These are phyloP conservation scores for Bursaphelenchus okinawaensis DNA, from an alignment of 2,888 invertebrate species.

Conservation along the genomic window DNA sequence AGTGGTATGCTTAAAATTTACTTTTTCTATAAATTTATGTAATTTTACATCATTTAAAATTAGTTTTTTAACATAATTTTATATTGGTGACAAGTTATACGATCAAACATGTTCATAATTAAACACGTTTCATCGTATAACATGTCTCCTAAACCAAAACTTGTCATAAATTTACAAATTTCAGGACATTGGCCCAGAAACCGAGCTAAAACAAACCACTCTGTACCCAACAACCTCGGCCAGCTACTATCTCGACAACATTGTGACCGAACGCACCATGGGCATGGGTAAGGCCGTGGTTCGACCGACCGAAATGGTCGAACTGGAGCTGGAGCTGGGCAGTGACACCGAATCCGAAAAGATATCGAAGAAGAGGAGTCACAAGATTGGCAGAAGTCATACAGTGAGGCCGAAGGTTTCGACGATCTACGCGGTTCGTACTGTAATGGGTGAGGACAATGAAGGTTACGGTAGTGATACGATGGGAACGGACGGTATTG, in stretches of 20 bases:
- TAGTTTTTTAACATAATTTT: too few species aligned
- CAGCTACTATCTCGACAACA: background rate
- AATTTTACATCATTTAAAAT: too few species aligned
- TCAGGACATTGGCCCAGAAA: background rate
- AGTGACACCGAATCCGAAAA: background rate
- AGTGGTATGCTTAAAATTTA: too few species aligned
- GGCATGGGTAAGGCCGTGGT: background rate
- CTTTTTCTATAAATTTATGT: too few species aligned
- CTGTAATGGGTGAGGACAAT: background rate
- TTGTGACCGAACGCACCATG: background rate
- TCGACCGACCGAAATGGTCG: background rate
- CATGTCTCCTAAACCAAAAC: too few species aligned
- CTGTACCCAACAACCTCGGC: background rate
- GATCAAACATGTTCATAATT: too few species aligned
- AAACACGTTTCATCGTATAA: too few species aligned
- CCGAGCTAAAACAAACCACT: background rate
- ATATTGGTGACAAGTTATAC: too few species aligned
- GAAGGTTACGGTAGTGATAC: background rate
- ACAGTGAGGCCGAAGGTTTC: background rate
- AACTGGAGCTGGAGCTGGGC: background rate
- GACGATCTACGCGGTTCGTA: background rate
- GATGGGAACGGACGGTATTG: background rate
- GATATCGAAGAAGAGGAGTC: background rate
- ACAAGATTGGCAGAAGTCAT: background rate
- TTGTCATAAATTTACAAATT: too few species aligned